Conservation (phyloP, 1,140 invertebrate genomes). For the Zophobas atratus region DNA sequence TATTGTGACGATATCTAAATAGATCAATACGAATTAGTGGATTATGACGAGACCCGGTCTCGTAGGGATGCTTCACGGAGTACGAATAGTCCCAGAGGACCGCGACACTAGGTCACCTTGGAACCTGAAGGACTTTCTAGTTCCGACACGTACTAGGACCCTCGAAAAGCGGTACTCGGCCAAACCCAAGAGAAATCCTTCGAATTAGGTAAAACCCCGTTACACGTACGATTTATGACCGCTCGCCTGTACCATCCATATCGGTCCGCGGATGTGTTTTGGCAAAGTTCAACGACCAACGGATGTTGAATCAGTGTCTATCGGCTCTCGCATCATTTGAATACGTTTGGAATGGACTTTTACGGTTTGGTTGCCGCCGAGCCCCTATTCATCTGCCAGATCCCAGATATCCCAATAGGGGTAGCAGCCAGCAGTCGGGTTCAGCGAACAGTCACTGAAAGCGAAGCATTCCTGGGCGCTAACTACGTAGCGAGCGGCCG, state of each 20-base stretch:
- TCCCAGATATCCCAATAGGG: conserved; percentile 27
- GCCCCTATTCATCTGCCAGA: conserved; percentile 1
- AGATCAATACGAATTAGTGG: too few relatives aligned
- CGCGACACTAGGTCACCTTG: too few relatives aligned
- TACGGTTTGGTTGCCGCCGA: neutral
- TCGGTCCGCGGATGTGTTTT: conserved; percentile 16
- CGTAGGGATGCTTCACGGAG: too few relatives aligned
- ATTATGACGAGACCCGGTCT: too few relatives aligned
- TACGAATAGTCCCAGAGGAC: too few relatives aligned
- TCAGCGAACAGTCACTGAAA: conserved; percentile 2
- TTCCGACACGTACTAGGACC: too few relatives aligned
- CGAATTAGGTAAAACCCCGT: conserved; percentile 14
- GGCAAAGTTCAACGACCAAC: conserved; percentile 40
- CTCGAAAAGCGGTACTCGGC: too few relatives aligned
- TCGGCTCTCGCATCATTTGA: conserved; percentile 27
- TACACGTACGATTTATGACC: conserved; percentile 23
- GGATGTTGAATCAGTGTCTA: conserved; percentile 8
- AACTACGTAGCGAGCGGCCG: conserved; percentile 50
- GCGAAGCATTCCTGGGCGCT: conserved; percentile 47
- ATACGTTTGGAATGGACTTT: conserved; percentile 4
- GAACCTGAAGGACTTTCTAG: neutral
- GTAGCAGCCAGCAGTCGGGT: conserved; percentile 8
- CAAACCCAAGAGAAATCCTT: conserved; percentile 8
- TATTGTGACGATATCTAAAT: too few relatives aligned
- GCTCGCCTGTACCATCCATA: neutral